Evolutionary conservation across 2,797 vertebrate genomes (phyloP).

Genomic region (Acipenser oxyrinchus): DNA sequence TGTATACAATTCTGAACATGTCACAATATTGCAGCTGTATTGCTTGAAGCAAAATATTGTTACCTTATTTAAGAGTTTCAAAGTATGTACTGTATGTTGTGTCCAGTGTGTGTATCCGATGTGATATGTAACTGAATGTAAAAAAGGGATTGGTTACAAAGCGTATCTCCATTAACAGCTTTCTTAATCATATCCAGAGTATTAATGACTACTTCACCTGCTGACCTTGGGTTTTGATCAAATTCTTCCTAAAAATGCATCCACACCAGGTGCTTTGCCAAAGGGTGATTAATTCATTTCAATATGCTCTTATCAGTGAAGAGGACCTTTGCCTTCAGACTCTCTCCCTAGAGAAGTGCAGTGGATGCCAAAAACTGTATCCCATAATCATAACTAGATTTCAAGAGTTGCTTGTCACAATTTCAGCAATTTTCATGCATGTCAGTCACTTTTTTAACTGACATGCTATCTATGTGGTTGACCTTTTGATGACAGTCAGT

Average conservation of each 20-base stretch:
- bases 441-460: too few relatives aligned
- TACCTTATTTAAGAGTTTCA: not conserved
- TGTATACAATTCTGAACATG: not conserved
- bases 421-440: too few relatives aligned
- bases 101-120: too few relatives aligned
- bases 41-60: not conserved
- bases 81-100: not conserved
- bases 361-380: not conserved
- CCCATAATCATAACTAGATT: not conserved
- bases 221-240: not conserved
- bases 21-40: not conserved
- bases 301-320: not conserved
- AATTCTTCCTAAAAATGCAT: not conserved
- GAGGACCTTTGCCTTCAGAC: not conserved
- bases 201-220: not conserved
- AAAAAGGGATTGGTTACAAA: too few relatives aligned
- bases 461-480: too few relatives aligned
- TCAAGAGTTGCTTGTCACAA: not conserved
- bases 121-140: too few relatives aligned
- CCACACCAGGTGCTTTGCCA: constrained; percentile 7
- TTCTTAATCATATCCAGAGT: too few relatives aligned
- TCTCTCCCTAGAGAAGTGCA: not conserved
- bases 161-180: too few relatives aligned
- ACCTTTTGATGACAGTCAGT: too few relatives aligned
- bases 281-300: constrained; percentile 1